A percentile compares a stretch with the other conserved stretches of the same genome.
Evolutionary conservation across 2,113 vertebrate genomes (phyloP).

Genomic region (Phasianus colchicus): DNA sequence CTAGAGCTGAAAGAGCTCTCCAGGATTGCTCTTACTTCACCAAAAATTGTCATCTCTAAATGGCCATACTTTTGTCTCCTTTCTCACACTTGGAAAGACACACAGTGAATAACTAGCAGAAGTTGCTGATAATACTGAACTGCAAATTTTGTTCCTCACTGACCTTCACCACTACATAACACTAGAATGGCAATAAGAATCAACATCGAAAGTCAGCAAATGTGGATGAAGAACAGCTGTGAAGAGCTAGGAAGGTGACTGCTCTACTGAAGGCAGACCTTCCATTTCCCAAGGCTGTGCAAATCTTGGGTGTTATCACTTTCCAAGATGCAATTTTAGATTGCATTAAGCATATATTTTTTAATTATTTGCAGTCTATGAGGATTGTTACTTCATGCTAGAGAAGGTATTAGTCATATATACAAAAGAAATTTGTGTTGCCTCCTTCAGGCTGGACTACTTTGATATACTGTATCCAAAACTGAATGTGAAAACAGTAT

Average conservation of each 20-base stretch:
- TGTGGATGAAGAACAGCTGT: not conserved
- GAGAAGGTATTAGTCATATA: not conserved
- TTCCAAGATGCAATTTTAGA: not conserved
- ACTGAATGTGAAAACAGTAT: not conserved
- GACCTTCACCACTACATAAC: not conserved
- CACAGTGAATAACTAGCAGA: not conserved
- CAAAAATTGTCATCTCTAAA: not conserved
- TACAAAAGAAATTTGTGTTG: not conserved
- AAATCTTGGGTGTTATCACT: not conserved
- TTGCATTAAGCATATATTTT: not conserved
- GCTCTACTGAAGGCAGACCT: not conserved
- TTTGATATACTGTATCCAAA: not conserved
- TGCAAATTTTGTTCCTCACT: not conserved
- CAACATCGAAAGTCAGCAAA: not conserved
- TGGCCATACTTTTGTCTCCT: not conserved
- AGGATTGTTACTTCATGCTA: not conserved
- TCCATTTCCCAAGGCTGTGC: not conserved
- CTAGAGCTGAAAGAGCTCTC: not conserved
- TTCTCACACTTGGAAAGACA: not conserved
- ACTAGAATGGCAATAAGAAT: not conserved
- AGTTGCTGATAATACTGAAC: not conserved
- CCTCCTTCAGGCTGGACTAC: not conserved
- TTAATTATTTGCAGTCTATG: not conserved
- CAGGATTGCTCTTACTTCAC: not conserved
- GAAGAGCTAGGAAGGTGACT: not conserved